Evolutionary conservation across 1,140 invertebrate species (phyloP), one percentile per base, ranked within the genome.

Genomic region (Gryllus bimaculatus): DNA sequence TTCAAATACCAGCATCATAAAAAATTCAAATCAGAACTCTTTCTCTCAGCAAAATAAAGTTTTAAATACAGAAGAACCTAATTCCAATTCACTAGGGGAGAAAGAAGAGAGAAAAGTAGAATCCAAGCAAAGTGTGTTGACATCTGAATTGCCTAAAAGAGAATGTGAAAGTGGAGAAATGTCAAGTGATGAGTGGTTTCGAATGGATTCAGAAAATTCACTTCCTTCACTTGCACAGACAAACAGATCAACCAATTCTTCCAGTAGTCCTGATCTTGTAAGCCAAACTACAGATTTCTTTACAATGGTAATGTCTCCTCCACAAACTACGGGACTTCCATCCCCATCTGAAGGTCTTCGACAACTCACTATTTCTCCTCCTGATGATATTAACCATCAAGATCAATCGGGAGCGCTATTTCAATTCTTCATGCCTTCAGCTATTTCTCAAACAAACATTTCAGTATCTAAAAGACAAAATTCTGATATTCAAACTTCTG

Each of bases 361-460:
- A 81, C 87, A 88, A n/a, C 82, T 89, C 54, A 85, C 86, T 80
- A 78, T 89, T 10, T 86, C 85, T 8, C 87, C 86, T n/a, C 86
- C 86, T 48, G 76, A 21, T n/a, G 20, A 21, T 48, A 77, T 18
- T 15, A 13, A 76, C n/a, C 82, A 82, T 78, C 80, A 83, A 13
- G 78, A 76, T 79, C 39, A 74, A 8, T 26, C 81, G 8, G 80
- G 81, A 74, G 80, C 18, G 75, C 73, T 0, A 78, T 79, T 18
- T 82, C 81, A 73, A 54, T 48, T 49, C 73, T 75, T 21, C 49
- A 77, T 48, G 77, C 81, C 7, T 48, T 81, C 15, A 7, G 15
- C 75, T 18, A 76, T 15, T 15, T 18, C 54, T 66, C 54, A 66
- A 66, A 66, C 54, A 66, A 66, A 66, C 54, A 10, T 13, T 66